These are phyloP conservation scores for Taenaris catops DNA, from an alignment of 2,888 invertebrate species.

Conservation along the genomic window DNA sequence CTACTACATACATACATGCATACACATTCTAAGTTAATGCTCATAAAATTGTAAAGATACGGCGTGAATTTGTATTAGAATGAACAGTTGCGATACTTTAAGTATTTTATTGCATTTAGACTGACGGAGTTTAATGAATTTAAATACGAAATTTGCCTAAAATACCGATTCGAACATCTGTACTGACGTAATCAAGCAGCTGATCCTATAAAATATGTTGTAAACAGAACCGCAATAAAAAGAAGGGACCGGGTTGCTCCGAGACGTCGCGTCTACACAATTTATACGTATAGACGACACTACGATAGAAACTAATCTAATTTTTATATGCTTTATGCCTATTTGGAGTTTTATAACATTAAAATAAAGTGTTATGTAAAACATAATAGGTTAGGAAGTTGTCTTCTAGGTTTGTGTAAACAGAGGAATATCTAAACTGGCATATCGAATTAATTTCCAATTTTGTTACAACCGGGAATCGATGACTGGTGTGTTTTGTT, in stretches of 20 bases:
- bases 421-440: too few species aligned
- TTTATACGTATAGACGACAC: neutral
- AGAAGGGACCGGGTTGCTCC: slow-evolving; percentile 31
- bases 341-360: too few species aligned
- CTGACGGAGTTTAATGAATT: slow-evolving; percentile 20
- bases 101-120: slow-evolving; percentile 17
- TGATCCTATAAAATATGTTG: slow-evolving; percentile 61
- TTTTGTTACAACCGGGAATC: too few species aligned
- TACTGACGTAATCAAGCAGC: slow-evolving; percentile 61
- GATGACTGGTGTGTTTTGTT: too few species aligned
- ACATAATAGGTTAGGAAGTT: too few species aligned
- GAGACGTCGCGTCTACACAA: slow-evolving; percentile 2
- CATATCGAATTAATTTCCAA: too few species aligned
- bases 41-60: slow-evolving; percentile 17
- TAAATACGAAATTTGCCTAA: slow-evolving; percentile 31
- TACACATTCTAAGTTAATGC: slow-evolving; percentile 6
- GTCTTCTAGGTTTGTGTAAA: too few species aligned
- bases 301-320: too few species aligned
- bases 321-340: too few species aligned
- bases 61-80: slow-evolving; percentile 13
- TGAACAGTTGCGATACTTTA: slow-evolving; percentile 13
- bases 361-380: too few species aligned
- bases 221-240: slow-evolving; percentile 56
- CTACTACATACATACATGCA: too few species aligned
- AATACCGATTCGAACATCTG: slow-evolving; percentile 38